phyloP scores from a whole-genome alignment of 2,888 invertebrate species.

The Alitta virens region DNA sequence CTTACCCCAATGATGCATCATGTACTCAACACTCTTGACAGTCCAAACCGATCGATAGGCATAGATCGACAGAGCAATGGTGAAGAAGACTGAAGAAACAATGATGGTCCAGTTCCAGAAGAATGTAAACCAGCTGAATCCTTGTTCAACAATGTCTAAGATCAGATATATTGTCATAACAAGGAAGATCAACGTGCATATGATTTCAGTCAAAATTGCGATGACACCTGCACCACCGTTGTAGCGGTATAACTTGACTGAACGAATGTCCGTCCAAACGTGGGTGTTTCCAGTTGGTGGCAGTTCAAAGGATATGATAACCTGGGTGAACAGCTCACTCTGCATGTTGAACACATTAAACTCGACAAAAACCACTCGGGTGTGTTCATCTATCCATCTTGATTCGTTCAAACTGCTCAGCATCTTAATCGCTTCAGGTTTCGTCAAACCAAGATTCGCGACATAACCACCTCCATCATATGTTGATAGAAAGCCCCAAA shows the following conservation, averaged over 20 bases:
- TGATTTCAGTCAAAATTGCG: background rate
- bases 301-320: background rate
- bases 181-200: background rate
- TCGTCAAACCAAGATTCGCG: slow-evolving; percentile 23
- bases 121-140: background rate
- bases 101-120: background rate
- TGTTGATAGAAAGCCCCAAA: slow-evolving; percentile 16
- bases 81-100: background rate
- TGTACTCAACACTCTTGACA: background rate
- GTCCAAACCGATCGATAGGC: background rate
- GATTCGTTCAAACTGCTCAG: background rate
- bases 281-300: background rate
- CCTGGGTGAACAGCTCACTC: background rate
- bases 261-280: background rate
- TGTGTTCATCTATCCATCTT: background rate
- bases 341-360: background rate
- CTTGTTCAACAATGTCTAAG: background rate
- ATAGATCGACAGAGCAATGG: background rate
- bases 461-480: slow-evolving; percentile 32
- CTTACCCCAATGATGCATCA: background rate
- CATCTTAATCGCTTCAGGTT: background rate
- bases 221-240: background rate
- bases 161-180: background rate
- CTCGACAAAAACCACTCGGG: background rate
- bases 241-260: background rate